A percentile compares a stretch with the other conserved stretches of the same genome.
Conservation (phyloP, 2,113 vertebrate species). For the Tragelaphus scriptus region DNA sequence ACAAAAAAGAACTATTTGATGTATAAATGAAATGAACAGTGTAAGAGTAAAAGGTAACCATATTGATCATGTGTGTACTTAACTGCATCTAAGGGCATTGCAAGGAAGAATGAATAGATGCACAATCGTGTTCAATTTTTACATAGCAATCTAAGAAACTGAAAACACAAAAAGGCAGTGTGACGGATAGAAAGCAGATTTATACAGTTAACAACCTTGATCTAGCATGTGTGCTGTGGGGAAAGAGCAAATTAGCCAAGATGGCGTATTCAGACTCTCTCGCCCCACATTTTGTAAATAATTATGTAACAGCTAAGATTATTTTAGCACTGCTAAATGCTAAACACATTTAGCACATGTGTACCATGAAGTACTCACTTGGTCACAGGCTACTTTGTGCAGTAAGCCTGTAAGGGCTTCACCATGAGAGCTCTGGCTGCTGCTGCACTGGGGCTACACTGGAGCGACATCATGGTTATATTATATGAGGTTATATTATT, state of each 20-base stretch:
- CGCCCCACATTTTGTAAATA: background rate
- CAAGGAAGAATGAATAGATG: background rate
- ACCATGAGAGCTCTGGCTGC: background rate
- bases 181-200: background rate
- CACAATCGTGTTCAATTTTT: background rate
- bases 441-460: rapidly evolving
- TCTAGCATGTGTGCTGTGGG: background rate
- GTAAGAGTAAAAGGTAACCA: background rate
- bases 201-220: background rate
- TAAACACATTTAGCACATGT: background rate
- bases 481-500: rapidly evolving
- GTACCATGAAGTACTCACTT: background rate
- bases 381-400: background rate
- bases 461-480: rapidly evolving
- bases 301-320: background rate
- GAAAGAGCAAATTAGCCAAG: background rate
- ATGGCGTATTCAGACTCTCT: background rate
- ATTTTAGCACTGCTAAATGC: background rate
- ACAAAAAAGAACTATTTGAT: background rate
- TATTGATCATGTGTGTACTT: background rate
- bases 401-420: background rate
- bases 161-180: background rate
- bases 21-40: background rate
- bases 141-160: background rate
- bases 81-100: background rate